phyloP scores from a whole-genome alignment of 2,797 vertebrate species.

The Pelodytes ibericus region DNA sequence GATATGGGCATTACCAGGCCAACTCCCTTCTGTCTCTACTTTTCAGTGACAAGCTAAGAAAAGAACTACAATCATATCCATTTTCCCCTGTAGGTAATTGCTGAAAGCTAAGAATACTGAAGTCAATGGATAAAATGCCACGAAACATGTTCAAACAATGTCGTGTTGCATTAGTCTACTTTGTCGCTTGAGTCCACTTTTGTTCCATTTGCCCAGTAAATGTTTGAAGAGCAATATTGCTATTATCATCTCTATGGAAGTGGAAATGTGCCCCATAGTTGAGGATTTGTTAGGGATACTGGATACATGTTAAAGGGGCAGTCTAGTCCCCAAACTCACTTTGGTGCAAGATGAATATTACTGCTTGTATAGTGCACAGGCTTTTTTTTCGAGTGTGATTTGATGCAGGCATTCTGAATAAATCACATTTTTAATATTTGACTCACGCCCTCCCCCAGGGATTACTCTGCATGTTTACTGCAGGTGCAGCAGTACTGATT shows the following conservation, averaged over 20 bases:
- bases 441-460: too few species aligned
- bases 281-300: too few species aligned
- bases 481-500: too few species aligned
- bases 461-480: too few species aligned
- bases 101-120: conserved; percentile 26
- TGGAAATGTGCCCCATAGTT: background rate
- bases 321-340: too few species aligned
- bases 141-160: conserved; percentile 6
- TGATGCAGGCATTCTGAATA: too few species aligned
- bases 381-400: too few species aligned
- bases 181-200: background rate
- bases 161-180: conserved; percentile 18
- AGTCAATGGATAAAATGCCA: conserved; percentile 21
- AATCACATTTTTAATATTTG: too few species aligned
- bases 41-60: conserved; percentile 52
- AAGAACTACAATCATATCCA: conserved; percentile 56
- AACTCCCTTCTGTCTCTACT: conserved; percentile 57
- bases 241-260: background rate
- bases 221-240: background rate
- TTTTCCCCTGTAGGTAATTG: conserved; percentile 64
- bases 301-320: too few species aligned
- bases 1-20: conserved; percentile 72
- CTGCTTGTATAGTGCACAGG: too few species aligned
- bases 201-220: background rate
- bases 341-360: too few species aligned